These are phyloP conservation scores for Telenomus remus DNA, from an alignment of 1,140 invertebrate species.

Conservation along the genomic window DNA sequence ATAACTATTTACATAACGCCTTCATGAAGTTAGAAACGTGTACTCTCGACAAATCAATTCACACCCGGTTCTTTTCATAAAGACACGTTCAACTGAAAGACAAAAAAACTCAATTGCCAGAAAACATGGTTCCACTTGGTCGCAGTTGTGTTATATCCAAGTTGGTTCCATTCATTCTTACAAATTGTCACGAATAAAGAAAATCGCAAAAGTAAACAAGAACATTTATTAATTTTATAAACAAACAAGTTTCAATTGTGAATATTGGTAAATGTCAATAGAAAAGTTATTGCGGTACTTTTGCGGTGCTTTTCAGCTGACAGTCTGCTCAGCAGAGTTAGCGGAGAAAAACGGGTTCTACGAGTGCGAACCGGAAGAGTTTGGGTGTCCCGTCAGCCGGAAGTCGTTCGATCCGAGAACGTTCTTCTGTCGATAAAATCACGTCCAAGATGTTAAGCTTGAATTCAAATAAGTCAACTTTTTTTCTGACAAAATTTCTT, in stretches of 20 bases:
- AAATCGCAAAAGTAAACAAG: too few relatives aligned
- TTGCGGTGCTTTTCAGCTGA: not conserved
- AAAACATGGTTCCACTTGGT: too few relatives aligned
- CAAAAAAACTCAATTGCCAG: not conserved
- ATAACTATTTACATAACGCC: slow-evolving; percentile 1
- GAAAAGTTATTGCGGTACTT: too few relatives aligned
- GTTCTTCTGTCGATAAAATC: slow-evolving; percentile 9
- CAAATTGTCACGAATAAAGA: too few relatives aligned
- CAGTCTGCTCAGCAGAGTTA: slow-evolving; percentile 2
- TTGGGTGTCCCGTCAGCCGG: slow-evolving; percentile 33
- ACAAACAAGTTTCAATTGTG: too few relatives aligned
- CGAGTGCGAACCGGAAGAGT: slow-evolving; percentile 24
- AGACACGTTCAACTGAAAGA: not conserved
- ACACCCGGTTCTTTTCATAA: not conserved
- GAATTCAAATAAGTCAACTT: too few relatives aligned
- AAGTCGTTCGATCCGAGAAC: slow-evolving; percentile 26
- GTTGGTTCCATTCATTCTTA: too few relatives aligned
- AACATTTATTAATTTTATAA: too few relatives aligned
- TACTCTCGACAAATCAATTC: slow-evolving; percentile 1
- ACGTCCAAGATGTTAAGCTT: not conserved
- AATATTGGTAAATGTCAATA: too few relatives aligned
- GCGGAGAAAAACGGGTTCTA: slow-evolving; percentile 16
- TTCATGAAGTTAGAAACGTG: not conserved
- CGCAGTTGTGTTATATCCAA: too few relatives aligned
- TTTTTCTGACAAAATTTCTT: too few relatives aligned